phyloP scores from a whole-genome alignment of 2,888 invertebrate genomes.

The Sicus ferrugineus region DNA sequence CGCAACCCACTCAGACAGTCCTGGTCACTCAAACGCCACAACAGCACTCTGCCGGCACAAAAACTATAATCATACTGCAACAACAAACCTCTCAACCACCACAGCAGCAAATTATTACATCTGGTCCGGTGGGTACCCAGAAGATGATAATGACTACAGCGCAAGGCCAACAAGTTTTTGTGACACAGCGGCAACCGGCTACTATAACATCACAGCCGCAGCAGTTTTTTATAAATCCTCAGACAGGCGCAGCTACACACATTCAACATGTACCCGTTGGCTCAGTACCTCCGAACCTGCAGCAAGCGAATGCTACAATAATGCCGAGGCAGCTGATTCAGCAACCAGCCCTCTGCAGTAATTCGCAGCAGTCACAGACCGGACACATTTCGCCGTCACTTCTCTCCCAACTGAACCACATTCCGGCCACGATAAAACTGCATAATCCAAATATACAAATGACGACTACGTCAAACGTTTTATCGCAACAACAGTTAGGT shows the following conservation, averaged over 20 bases:
- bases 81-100: conserved; percentile 66
- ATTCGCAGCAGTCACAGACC: conserved; percentile 64
- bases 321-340: conserved; percentile 44
- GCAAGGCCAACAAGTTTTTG: conserved; percentile 73
- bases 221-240: conserved; percentile 50
- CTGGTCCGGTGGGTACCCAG: conserved; percentile 60
- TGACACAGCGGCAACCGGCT: conserved; percentile 66
- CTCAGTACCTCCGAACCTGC: conserved; percentile 28
- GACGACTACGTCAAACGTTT: conserved; percentile 18
- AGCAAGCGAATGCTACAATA: conserved; percentile 31
- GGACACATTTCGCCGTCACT: conserved; percentile 65
- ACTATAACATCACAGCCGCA: conserved; percentile 32
- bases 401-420: conserved; percentile 61
- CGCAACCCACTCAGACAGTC: conserved; percentile 66
- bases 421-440: conserved; percentile 65
- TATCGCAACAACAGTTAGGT: conserved; percentile 46
- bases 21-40: conserved; percentile 74
- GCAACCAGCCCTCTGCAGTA: conserved; percentile 65
- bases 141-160: conserved; percentile 72
- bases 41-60: conserved; percentile 72
- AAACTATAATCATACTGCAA: conserved; percentile 76
- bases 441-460: conserved; percentile 58
- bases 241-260: conserved; percentile 46
- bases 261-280: conserved; percentile 44
- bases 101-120: conserved; percentile 55